A percentile compares a stretch with the other conserved stretches of the same genome.
Evolutionary conservation across 1,140 invertebrate genomes (phyloP).

Genomic region (Apis cerana): DNA sequence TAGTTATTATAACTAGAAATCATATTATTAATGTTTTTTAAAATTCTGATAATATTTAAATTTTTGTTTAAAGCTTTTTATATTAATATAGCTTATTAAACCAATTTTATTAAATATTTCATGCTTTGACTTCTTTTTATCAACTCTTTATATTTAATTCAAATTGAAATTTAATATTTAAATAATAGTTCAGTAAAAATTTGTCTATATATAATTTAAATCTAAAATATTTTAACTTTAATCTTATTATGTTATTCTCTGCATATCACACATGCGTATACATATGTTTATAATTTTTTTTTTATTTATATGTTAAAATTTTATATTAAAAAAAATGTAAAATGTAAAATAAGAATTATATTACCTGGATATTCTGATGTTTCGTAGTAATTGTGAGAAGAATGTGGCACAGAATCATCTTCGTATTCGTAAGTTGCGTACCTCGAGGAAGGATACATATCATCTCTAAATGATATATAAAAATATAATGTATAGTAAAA

Average conservation of each 20-base stretch:
- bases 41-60: conserved; percentile 22
- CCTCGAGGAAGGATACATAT: conserved; percentile 72
- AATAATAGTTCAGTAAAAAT: background rate
- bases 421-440: conserved; percentile 78
- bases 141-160: background rate
- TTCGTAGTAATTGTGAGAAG: conserved; percentile 79
- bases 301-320: conserved; percentile 23
- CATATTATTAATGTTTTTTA: conserved; percentile 18
- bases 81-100: conserved; percentile 25
- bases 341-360: conserved; percentile 29
- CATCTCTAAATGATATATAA: conserved; percentile 65
- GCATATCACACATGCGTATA: background rate
- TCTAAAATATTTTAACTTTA: conserved; percentile 24
- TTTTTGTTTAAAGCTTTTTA: conserved; percentile 24
- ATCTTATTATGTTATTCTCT: conserved; percentile 5
- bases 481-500: conserved; percentile 7
- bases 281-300: conserved; percentile 1
- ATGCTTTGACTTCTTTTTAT: conserved; percentile 1
- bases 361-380: conserved; percentile 79
- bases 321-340: background rate
- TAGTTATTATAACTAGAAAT: conserved; percentile 1
- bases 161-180: conserved; percentile 15
- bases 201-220: conserved; percentile 2
- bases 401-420: conserved; percentile 75
- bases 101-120: conserved; percentile 17